Base-by-base conservation (phyloP, 2,888 invertebrate species). In the Archips xylosteana region DNA sequence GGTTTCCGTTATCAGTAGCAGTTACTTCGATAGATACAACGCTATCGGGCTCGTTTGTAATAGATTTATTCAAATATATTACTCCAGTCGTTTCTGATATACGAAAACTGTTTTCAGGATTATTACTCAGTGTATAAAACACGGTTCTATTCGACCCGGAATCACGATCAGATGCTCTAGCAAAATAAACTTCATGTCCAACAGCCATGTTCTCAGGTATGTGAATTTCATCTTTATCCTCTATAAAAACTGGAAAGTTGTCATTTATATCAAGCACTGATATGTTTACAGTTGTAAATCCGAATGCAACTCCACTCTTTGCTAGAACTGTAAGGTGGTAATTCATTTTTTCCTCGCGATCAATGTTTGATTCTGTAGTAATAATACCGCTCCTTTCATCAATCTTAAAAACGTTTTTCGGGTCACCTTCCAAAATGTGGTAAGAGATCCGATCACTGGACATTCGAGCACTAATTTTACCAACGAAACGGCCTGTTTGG, bases 161-260 rank as follows among this genome's bases (percentile, higher is more conserved):
- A 89, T 99, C 99, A 67, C 96, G 95, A 91, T 99, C 99, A 71
- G 96, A 95, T 0, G 99, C 99, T 82, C 97, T 95, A 0, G 98
- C 97, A 79, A 98, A 95, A 89, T 97, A 98, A 47, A 99, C 97
- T 91, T 99, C 98, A 89, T 98, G 98, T 0, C 99, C 99, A 49
- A 99, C 98, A 32, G 99, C 98, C 80, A 97, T 97, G 87, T 98
- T 98, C 94, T 99, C 99, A 15, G 96, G 95, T 74, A 99, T 95
- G 76, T 95, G 95, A 62, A 98, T 96, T 87, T 97, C 97, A 84
- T 98, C 97, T 82, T 96, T 96, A 77, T 97, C 97, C 82, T 96
- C 96, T 34, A 96, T 95, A 88, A 98, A 98, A 76, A 96, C 94
- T 3, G 99, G 99, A 71, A 97, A 96, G 87, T 99, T 98, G 89